Evolutionary conservation across 2,888 invertebrate genomes (phyloP).

Genomic region (Galerucella nymphaeae): DNA sequence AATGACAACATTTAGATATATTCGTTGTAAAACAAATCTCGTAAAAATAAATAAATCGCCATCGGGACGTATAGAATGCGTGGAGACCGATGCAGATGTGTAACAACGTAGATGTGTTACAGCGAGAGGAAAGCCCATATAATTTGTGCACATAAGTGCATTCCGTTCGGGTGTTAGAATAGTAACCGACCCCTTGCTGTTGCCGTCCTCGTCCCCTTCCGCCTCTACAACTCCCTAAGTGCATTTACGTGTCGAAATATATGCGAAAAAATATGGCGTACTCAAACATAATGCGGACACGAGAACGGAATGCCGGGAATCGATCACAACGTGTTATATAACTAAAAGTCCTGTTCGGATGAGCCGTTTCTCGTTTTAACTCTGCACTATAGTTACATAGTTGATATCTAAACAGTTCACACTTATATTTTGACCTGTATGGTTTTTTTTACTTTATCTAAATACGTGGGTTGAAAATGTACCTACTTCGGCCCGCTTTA

Average conservation of each 20-base stretch:
- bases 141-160: conserved; percentile 59
- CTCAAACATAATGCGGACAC: conserved; percentile 63
- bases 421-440: background rate
- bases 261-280: conserved; percentile 63
- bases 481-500: too few relatives aligned
- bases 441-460: background rate
- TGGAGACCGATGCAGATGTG: conserved; percentile 53
- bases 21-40: background rate
- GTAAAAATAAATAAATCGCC: conserved; percentile 5
- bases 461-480: background rate
- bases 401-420: background rate
- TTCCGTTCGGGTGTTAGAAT: conserved; percentile 61
- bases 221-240: conserved; percentile 60
- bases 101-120: conserved; percentile 5
- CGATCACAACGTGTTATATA: conserved; percentile 57
- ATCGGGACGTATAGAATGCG: conserved; percentile 41
- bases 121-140: conserved; percentile 24
- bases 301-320: conserved; percentile 57
- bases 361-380: conserved; percentile 41
- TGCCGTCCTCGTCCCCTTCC: conserved; percentile 48
- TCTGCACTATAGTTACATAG: background rate
- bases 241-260: conserved; percentile 65
- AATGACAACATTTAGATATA: background rate
- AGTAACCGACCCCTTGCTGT: conserved; percentile 50
- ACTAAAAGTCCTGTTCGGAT: conserved; percentile 43